Conservation (phyloP, 2,888 invertebrate genomes). For the Thereva nobilitata region DNA sequence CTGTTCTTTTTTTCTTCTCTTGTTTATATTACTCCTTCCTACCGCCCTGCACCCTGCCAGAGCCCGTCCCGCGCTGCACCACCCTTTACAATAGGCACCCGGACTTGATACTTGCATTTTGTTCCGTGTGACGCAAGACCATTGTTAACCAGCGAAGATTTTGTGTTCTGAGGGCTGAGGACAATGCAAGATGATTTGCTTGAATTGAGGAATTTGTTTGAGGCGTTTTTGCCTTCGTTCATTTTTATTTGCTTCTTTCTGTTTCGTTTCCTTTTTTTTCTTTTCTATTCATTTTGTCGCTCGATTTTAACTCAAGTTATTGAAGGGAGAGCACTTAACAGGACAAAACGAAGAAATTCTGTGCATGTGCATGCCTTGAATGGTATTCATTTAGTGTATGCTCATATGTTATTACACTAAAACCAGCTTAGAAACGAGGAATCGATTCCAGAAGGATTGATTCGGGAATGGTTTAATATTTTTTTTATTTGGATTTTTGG, state of each 20-base stretch:
- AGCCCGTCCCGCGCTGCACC: neutral
- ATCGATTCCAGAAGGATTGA: no score
- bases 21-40: no score
- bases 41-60: neutral
- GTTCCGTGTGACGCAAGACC: conserved; percentile 12
- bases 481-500: no score
- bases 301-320: no score
- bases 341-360: no score
- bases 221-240: conserved; percentile 1
- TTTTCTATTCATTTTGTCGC: neutral
- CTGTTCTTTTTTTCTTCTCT: no score
- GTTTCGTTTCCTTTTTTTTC: neutral
- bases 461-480: no score
- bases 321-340: no score
- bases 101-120: neutral
- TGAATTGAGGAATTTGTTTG: conserved; percentile 12
- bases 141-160: conserved; percentile 12
- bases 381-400: no score
- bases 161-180: conserved; percentile 7
- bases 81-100: neutral
- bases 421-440: no score
- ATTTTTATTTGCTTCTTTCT: neutral
- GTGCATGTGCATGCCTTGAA: no score
- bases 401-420: no score
- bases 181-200: conserved; percentile 27